phyloP scores from a whole-genome alignment of 2,888 invertebrate species.

The Euproctis similis region DNA sequence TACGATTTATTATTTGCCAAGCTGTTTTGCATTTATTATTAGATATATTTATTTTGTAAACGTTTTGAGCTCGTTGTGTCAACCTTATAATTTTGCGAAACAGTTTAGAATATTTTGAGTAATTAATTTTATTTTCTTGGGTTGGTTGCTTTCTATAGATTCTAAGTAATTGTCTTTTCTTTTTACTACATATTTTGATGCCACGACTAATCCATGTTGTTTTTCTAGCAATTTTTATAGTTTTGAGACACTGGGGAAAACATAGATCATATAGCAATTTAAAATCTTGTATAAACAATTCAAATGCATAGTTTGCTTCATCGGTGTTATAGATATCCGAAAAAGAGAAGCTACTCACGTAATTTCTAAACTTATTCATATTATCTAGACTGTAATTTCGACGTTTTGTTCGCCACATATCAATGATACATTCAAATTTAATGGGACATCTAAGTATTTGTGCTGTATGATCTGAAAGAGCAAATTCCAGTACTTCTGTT shows the following conservation, averaged over 20 bases:
- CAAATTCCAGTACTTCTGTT: background rate
- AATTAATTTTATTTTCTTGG: background rate
- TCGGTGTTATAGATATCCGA: conserved; percentile 1
- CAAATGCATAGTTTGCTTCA: conserved; percentile 1
- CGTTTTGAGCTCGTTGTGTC: too few species aligned
- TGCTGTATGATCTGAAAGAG: background rate
- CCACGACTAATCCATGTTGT: background rate
- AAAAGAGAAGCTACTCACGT: background rate
- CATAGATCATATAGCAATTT: conserved; percentile 3
- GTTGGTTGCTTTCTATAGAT: background rate
- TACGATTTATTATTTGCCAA: conserved; percentile 3
- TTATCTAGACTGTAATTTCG: conserved; percentile 2
- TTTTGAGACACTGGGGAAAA: background rate
- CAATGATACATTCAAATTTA: conserved; percentile 1
- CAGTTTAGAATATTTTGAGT: background rate
- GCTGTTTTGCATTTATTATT: conserved; percentile 1
- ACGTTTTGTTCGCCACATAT: conserved; percentile 1
- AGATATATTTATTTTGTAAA: background rate
- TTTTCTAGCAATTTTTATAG: background rate
- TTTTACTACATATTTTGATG: background rate
- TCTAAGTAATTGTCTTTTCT: background rate
- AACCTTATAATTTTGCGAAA: too few species aligned
- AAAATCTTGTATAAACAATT: conserved; percentile 1
- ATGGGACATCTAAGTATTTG: background rate
- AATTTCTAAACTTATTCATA: conserved; percentile 2